Evolutionary conservation across 2,797 vertebrate species (phyloP).

Genomic region (Galago senegalensis): DNA sequence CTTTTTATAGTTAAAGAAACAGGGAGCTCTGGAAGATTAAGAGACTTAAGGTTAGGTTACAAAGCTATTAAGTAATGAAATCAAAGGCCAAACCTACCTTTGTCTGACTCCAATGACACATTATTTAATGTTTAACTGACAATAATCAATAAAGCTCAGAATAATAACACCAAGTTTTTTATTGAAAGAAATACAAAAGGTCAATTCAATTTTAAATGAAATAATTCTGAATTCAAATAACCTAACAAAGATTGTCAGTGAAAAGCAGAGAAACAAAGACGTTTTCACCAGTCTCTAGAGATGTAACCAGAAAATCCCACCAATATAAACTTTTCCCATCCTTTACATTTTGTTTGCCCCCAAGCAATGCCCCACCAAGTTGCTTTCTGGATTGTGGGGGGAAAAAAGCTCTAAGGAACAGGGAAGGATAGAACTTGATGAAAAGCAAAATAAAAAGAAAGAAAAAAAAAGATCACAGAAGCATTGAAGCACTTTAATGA

Average conservation of each 20-base stretch:
- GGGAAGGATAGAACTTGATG: slow-evolving; percentile 25
- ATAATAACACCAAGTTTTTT: slow-evolving; percentile 1
- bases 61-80: slow-evolving; percentile 16
- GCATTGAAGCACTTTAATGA: slow-evolving; percentile 79
- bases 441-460: slow-evolving; percentile 9
- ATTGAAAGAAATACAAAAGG: slow-evolving; percentile 51
- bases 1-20: background rate
- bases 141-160: slow-evolving; percentile 55
- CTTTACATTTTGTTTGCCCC: slow-evolving; percentile 13
- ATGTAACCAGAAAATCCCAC: slow-evolving; percentile 21
- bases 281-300: slow-evolving; percentile 5
- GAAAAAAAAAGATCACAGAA: slow-evolving; percentile 72
- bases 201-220: slow-evolving; percentile 61
- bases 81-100: slow-evolving; percentile 19
- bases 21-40: slow-evolving; percentile 13
- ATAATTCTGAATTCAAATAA: background rate
- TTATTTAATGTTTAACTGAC: slow-evolving; percentile 55
- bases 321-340: background rate
- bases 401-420: slow-evolving; percentile 61
- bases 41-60: slow-evolving; percentile 7
- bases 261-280: slow-evolving; percentile 33
- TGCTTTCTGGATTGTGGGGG: slow-evolving; percentile 27
- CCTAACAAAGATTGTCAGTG: background rate
- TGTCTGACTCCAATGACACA: background rate
- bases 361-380: background rate